These are phyloP conservation scores for Heliconius charithonia DNA, from an alignment of 2,888 invertebrate species.

Conservation along the genomic window DNA sequence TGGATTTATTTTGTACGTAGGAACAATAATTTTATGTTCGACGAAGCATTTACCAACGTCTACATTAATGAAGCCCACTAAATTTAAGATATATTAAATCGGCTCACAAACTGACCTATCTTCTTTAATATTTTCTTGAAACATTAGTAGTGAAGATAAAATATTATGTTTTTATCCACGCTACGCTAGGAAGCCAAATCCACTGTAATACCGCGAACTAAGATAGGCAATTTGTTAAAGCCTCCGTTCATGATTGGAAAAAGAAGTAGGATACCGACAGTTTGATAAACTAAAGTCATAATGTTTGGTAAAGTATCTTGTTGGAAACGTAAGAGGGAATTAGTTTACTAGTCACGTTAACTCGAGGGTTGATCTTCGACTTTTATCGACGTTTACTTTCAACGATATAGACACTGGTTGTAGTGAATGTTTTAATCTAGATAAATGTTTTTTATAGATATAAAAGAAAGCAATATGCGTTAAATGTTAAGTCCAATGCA, in stretches of 20 bases:
- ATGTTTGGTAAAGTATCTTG: conserved; percentile 58
- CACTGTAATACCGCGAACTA: conserved; percentile 36
- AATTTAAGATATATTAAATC: neutral
- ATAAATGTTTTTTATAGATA: neutral
- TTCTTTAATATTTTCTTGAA: conserved; percentile 1
- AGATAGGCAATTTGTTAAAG: conserved; percentile 70
- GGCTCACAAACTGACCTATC: conserved; percentile 11
- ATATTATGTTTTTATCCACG: conserved; percentile 21
- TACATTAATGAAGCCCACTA: neutral
- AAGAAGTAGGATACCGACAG: conserved; percentile 61
- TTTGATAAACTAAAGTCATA: conserved; percentile 74
- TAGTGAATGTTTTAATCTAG: conserved; percentile 14
- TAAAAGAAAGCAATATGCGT: neutral
- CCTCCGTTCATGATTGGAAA: conserved; percentile 59
- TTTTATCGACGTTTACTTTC: conserved; percentile 63
- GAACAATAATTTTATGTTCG: neutral
- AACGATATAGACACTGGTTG: neutral
- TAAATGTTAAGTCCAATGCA: neutral
- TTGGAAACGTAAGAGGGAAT: conserved; percentile 54
- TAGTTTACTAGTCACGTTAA: conserved; percentile 62
- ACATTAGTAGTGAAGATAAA: conserved; percentile 15
- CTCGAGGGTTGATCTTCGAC: conserved; percentile 62
- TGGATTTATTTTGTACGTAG: neutral
- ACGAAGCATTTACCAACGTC: neutral
- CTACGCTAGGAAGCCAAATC: conserved; percentile 18